Conservation (phyloP, 2,113 vertebrate genomes). For the Macrotis lagotis region DNA sequence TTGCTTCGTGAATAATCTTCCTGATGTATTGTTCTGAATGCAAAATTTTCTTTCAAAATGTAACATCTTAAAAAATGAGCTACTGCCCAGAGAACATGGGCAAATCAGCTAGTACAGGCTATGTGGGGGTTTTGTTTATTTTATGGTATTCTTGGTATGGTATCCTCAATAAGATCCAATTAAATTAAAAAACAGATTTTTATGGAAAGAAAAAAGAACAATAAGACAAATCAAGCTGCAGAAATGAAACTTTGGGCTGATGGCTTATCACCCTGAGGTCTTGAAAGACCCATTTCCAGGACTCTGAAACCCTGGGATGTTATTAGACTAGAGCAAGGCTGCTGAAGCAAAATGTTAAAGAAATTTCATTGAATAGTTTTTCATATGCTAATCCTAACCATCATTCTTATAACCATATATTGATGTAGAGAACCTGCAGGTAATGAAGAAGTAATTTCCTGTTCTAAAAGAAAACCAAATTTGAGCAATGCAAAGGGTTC, state of each 20-base stretch:
- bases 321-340: not conserved
- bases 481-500: not conserved
- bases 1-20: not conserved
- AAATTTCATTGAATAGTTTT: not conserved
- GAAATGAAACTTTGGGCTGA: not conserved
- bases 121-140: not conserved
- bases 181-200: slow-evolving; percentile 22
- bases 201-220: not conserved
- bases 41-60: not conserved
- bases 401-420: not conserved
- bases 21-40: not conserved
- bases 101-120: not conserved
- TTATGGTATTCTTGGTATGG: not conserved
- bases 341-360: not conserved
- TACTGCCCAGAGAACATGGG: not conserved
- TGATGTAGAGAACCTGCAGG: not conserved
- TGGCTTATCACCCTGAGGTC: not conserved
- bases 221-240: not conserved
- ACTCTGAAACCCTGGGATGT: not conserved
- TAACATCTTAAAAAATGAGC: not conserved
- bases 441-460: not conserved
- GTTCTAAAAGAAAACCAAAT: slow-evolving; percentile 21
- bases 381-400: not conserved
- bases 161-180: slow-evolving; percentile 3
- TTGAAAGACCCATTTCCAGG: not conserved